Evolutionary conservation across 2,797 vertebrate genomes (phyloP).

Genomic region (Discoglossus pictus): DNA sequence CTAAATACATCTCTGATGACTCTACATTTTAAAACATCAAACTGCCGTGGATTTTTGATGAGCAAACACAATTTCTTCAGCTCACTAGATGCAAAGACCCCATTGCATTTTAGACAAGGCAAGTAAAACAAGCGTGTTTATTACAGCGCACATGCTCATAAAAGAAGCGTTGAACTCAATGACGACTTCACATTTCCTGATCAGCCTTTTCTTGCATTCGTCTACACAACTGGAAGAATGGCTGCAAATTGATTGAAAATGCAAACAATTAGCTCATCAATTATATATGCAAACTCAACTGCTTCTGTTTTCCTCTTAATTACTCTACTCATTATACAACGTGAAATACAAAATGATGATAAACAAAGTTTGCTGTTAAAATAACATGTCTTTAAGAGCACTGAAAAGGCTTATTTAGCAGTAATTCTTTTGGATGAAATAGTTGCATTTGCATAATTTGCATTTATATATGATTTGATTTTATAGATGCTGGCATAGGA

Average conservation of each 20-base stretch:
- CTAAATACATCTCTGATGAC: too few species aligned
- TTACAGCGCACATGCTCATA: too few species aligned
- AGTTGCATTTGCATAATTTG: slow-evolving; percentile 44
- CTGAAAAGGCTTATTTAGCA: slow-evolving; percentile 50
- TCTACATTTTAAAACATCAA: too few species aligned
- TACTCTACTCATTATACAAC: slow-evolving; percentile 44
- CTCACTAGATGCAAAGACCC: too few species aligned
- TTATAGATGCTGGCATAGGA: slow-evolving; percentile 35
- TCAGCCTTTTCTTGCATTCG: slow-evolving; percentile 14
- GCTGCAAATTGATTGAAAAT: slow-evolving; percentile 43
- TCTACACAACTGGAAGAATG: slow-evolving; percentile 39
- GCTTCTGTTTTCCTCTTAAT: slow-evolving; percentile 50
- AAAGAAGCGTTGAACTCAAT: background rate
- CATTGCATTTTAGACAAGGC: too few species aligned
- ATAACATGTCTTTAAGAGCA: slow-evolving; percentile 40
- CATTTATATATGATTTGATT: slow-evolving; percentile 31
- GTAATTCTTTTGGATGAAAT: slow-evolving; percentile 46
- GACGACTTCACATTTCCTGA: slow-evolving; percentile 17
- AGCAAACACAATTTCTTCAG: too few species aligned
- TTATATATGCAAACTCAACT: slow-evolving; percentile 49
- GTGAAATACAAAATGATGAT: slow-evolving; percentile 46
- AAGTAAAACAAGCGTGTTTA: too few species aligned
- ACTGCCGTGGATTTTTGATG: too few species aligned
- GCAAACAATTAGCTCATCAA: slow-evolving; percentile 51
- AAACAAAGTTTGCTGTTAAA: slow-evolving; percentile 46